Conservation (phyloP, 2,113 vertebrate genomes). For the Oncorhynchus gorbuscha region DNA sequence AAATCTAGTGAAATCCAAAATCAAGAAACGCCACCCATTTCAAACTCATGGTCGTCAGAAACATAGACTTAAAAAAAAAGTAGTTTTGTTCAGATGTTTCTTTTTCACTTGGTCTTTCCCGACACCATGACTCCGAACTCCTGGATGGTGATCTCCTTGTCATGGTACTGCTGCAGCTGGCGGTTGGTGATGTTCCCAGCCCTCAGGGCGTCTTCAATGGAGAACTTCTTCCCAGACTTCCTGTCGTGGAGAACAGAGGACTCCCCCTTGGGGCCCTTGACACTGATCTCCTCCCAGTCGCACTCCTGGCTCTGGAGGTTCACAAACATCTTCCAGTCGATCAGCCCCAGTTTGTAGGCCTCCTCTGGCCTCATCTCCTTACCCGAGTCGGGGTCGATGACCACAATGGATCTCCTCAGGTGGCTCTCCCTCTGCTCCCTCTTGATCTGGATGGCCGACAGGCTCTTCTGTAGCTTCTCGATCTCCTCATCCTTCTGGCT, state of each 20-base stretch:
- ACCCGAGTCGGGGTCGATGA: slow-evolving; percentile 93
- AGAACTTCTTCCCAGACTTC: slow-evolving; percentile 93
- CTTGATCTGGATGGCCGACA: slow-evolving; percentile 83
- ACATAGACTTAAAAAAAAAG: not conserved
- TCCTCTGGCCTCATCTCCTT: slow-evolving; percentile 94
- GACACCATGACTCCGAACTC: slow-evolving; percentile 92
- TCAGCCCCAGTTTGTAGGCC: slow-evolving; percentile 88
- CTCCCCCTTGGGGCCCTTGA: slow-evolving; percentile 89
- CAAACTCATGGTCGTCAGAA: slow-evolving; percentile 1
- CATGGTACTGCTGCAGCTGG: slow-evolving; percentile 87
- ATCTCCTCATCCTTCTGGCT: slow-evolving; percentile 88
- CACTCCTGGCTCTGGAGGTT: slow-evolving; percentile 95
- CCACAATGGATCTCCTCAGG: slow-evolving; percentile 89
- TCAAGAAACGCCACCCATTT: not conserved
- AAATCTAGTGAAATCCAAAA: not conserved
- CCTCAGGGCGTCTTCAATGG: slow-evolving; percentile 89
- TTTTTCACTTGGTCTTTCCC: slow-evolving; percentile 62
- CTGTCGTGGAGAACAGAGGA: slow-evolving; percentile 91
- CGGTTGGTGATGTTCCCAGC: slow-evolving; percentile 78
- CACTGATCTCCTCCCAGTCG: slow-evolving; percentile 95
- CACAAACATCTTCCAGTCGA: slow-evolving; percentile 95
- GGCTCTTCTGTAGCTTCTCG: slow-evolving; percentile 84
- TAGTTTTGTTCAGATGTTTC: not conserved
- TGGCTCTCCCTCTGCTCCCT: slow-evolving; percentile 94
- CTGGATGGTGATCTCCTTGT: slow-evolving; percentile 95